A percentile compares a stretch with the other conserved stretches of the same genome.
These are phyloP conservation scores for Siniperca obscura DNA, from an alignment of 2,797 vertebrate genomes.

Conservation along the genomic window DNA sequence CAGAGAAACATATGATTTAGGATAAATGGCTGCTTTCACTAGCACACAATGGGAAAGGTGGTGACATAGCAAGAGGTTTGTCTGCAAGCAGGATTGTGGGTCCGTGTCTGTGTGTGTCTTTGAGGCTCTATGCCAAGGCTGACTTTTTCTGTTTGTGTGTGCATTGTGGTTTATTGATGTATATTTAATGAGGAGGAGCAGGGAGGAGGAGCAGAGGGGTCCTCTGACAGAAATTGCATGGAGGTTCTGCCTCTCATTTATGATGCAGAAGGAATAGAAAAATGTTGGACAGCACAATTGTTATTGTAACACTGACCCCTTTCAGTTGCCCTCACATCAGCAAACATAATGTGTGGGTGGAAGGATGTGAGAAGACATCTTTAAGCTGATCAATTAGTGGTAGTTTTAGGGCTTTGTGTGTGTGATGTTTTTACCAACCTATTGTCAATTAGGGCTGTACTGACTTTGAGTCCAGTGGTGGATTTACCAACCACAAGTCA, in stretches of 20 bases:
- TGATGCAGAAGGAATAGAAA: conserved; percentile 4
- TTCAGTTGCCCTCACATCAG: conserved; percentile 14
- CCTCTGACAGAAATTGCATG: conserved; percentile 5
- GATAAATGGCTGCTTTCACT: conserved; percentile 69
- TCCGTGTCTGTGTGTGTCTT: conserved; percentile 15
- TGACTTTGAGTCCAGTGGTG: conserved; percentile 55
- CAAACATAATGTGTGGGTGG: conserved; percentile 26
- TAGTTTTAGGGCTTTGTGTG: conserved; percentile 12
- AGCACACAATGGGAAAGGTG: conserved; percentile 65
- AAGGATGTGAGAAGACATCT: conserved; percentile 41
- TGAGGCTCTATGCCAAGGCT: conserved; percentile 8
- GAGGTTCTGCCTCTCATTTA: conserved; percentile 15
- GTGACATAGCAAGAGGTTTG: conserved; percentile 55
- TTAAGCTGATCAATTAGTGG: conserved; percentile 67
- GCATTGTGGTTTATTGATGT: conserved; percentile 36
- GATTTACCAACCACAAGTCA: conserved; percentile 57
- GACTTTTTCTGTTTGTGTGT: conserved; percentile 19
- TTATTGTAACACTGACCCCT: background rate
- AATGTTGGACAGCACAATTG: background rate
- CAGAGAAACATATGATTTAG: conserved; percentile 66
- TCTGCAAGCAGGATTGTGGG: conserved; percentile 39
- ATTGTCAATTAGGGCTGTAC: conserved; percentile 66
- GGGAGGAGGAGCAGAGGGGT: conserved; percentile 5
- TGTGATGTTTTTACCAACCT: conserved; percentile 46
- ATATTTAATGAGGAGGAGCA: conserved; percentile 50